Conservation (phyloP, 2,888 invertebrate species). For the Saturnia pavonia region DNA sequence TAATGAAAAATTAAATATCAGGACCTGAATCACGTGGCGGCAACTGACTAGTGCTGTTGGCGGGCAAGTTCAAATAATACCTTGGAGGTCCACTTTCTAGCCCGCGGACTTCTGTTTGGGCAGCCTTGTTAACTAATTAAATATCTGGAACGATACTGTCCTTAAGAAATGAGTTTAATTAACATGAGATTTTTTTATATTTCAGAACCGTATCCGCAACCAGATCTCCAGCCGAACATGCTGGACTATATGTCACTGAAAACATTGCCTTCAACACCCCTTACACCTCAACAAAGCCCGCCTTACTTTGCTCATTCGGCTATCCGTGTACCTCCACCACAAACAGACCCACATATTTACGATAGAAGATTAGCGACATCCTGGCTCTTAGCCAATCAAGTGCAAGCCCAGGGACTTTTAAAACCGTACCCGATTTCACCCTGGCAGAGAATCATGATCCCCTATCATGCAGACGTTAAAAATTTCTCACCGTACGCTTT, state of each 20-base stretch:
- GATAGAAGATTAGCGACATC: constrained; percentile 79
- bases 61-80: too few species aligned
- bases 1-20: too few species aligned
- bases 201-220: constrained; percentile 68
- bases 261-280: constrained; percentile 52
- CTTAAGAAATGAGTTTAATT: neutral
- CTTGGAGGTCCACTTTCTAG: too few species aligned
- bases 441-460: constrained; percentile 83
- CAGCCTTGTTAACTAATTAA: neutral
- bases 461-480: constrained; percentile 70
- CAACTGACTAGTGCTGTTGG: too few species aligned
- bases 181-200: constrained; percentile 29
- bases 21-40: too few species aligned
- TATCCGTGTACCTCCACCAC: constrained; percentile 66
- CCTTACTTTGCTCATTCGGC: constrained; percentile 73
- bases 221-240: constrained; percentile 66
- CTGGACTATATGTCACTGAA: constrained; percentile 76
- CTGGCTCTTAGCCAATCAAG: constrained; percentile 80
- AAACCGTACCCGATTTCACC: constrained; percentile 79
- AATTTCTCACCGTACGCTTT: constrained; percentile 69
- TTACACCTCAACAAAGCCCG: constrained; percentile 55
- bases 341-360: constrained; percentile 65
- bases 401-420: constrained; percentile 71
- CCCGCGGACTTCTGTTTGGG: too few species aligned
- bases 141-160: neutral